phyloP scores from a whole-genome alignment of 2,797 vertebrate species.

The Margarornis squamiger region DNA sequence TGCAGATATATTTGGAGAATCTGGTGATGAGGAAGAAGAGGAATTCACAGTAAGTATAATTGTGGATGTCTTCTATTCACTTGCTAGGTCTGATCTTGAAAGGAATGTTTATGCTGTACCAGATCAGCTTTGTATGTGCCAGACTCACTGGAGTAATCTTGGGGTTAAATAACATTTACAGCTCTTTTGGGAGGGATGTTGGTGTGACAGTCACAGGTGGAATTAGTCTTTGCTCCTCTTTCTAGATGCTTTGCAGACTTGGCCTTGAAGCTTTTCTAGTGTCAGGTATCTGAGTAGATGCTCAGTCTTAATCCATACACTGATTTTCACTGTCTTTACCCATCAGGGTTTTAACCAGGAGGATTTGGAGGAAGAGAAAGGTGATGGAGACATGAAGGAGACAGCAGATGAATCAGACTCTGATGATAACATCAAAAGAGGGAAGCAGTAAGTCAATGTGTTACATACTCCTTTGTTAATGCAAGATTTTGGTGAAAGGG shows the following conservation, averaged over 20 bases:
- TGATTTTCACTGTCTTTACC: conserved; percentile 34
- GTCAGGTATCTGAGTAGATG: background rate
- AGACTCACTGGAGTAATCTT: background rate
- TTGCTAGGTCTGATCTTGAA: background rate
- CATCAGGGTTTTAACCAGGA: conserved; percentile 97
- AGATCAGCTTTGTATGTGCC: background rate
- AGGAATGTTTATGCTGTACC: background rate
- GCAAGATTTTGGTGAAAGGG: background rate
- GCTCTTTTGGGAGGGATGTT: background rate
- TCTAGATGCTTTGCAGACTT: background rate
- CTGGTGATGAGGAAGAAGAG: conserved; percentile 94
- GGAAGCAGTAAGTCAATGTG: conserved; percentile 84
- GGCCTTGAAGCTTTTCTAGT: background rate
- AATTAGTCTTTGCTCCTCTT: background rate
- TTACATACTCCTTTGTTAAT: background rate
- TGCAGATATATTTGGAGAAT: conserved; percentile 98
- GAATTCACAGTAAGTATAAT: conserved; percentile 91
- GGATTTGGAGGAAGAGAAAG: conserved; percentile 89
- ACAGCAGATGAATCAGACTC: conserved; percentile 91
- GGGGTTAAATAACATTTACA: background rate
- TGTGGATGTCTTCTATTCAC: background rate
- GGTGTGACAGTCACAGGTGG: background rate
- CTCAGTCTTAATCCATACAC: background rate
- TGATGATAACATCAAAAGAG: conserved; percentile 88
- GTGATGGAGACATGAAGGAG: conserved; percentile 71